Percentiles rank a stretch among this genome's conserved stretches.
Conservation (phyloP, 2,888 invertebrate species). For the Drosophila atroscutellata region DNA sequence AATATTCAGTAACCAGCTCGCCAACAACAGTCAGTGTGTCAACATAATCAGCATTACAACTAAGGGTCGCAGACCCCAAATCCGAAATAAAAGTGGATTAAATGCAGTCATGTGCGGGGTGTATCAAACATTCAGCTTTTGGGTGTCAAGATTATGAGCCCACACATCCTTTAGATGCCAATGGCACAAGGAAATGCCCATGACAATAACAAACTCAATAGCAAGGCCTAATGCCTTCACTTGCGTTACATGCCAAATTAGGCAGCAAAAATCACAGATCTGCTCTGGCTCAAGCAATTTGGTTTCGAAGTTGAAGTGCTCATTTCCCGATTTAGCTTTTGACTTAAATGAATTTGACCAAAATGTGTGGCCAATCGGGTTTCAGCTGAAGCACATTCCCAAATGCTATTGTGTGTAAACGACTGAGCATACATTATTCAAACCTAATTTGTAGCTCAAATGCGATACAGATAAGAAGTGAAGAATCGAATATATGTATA, state of each 20-base stretch:
- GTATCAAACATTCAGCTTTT: conserved; percentile 8
- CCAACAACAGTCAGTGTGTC: conserved; percentile 60
- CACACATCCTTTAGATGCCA: conserved; percentile 19
- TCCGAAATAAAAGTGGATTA: conserved; percentile 73
- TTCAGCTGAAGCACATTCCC: background rate
- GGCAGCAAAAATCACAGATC: conserved; percentile 53
- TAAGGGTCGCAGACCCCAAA: conserved; percentile 33
- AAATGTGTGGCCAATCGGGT: conserved; percentile 2
- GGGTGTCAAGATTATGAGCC: conserved; percentile 23
- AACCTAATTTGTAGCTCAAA: conserved; percentile 26
- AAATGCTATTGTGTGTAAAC: conserved; percentile 17
- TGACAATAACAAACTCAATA: conserved; percentile 25
- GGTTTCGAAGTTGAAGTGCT: conserved; percentile 23
- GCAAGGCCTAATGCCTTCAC: conserved; percentile 51
- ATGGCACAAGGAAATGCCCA: conserved; percentile 25
- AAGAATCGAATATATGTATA: background rate
- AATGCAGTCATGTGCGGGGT: conserved; percentile 58
- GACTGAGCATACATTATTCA: conserved; percentile 49
- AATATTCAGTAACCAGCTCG: conserved; percentile 54
- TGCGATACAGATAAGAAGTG: background rate
- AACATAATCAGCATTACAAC: conserved; percentile 74
- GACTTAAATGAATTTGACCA: conserved; percentile 5
- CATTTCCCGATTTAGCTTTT: conserved; percentile 21
- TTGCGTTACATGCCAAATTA: conserved; percentile 57
- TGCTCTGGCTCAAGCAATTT: conserved; percentile 8